Conservation (phyloP, 2,797 vertebrate genomes). For the Anolis apletophallus region DNA sequence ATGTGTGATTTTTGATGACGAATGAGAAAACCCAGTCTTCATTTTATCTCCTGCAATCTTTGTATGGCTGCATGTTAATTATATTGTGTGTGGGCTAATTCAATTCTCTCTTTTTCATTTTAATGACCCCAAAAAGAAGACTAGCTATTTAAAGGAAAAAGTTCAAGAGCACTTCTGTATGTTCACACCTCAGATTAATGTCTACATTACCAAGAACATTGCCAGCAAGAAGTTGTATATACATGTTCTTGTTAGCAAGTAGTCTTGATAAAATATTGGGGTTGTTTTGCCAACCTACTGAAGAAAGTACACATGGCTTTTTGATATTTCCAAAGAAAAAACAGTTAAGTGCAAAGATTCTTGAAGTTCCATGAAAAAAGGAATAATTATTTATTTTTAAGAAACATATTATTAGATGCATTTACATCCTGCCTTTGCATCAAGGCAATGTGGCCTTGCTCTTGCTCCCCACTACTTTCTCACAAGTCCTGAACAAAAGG, state of each 20-base stretch:
- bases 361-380: background rate
- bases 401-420: background rate
- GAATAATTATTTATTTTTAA: background rate
- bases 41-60: background rate
- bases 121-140: background rate
- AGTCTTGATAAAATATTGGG: background rate
- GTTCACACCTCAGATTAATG: background rate
- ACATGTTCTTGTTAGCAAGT: slow-evolving; percentile 9
- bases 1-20: background rate
- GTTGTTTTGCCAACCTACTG: background rate
- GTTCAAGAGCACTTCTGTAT: background rate
- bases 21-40: slow-evolving; percentile 44
- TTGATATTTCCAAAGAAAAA: slow-evolving; percentile 13
- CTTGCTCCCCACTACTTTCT: background rate
- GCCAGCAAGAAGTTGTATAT: slow-evolving; percentile 17
- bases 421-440: background rate
- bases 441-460: background rate
- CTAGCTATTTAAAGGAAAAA: background rate
- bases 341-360: background rate
- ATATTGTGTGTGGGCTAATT: slow-evolving; percentile 13
- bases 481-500: background rate
- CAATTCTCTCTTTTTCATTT: slow-evolving; percentile 27
- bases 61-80: background rate
- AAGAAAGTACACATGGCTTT: background rate
- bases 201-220: slow-evolving; percentile 47